Evolutionary conservation across 2,797 vertebrate genomes (phyloP), one percentile per base, ranked within the genome.

Genomic region (Choloepus didactylus): DNA sequence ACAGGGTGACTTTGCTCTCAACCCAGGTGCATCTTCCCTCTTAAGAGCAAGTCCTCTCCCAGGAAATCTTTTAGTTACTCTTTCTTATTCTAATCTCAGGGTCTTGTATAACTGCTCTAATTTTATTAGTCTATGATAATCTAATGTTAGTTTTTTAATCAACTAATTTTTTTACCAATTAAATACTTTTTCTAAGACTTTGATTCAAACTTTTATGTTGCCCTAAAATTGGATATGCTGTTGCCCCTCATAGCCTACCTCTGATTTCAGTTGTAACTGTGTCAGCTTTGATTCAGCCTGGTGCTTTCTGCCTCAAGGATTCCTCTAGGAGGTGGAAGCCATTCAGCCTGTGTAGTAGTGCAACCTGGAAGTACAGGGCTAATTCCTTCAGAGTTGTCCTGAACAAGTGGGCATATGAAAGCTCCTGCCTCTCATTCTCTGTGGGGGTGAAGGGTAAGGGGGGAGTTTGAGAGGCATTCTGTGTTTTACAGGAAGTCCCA

Each of bases 91-190:
- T 83, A 75, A 79, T 31, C 18, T 81, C 10, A 69, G 35, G 12
- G 66, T 77, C 38, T 60, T 81, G 2, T 35, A 83, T 31, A 80
- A 51, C 1, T 0, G 72, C 56, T 46, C 21, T 41, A 72, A 70
- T 25, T 80, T 59, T 76, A 77, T 76, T 95, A 60, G 29, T 60
- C 21, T 93, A 70, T 23, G 41, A 64, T 54, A 87, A 90, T 31
- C 10, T 51, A 81, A 70, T 84, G 27, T 5, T 44, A 1, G 0
- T 5, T 91, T 70, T 23, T 51, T 93, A 87, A 82, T 10, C 16
- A 54, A 82, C 73, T 44, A 2, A 76, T 70, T 60, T 59, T 27
- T 41, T 85, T 76, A 56, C 7, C 10, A 64, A 38, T 76, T 73
- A 70, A 60, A 54, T 51, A 93, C 8, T 69, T 80, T 89, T 62